Evolutionary conservation across 2,888 invertebrate genomes (phyloP), one percentile per base, ranked within the genome.

Genomic region (Cryptocephalus primarius): DNA sequence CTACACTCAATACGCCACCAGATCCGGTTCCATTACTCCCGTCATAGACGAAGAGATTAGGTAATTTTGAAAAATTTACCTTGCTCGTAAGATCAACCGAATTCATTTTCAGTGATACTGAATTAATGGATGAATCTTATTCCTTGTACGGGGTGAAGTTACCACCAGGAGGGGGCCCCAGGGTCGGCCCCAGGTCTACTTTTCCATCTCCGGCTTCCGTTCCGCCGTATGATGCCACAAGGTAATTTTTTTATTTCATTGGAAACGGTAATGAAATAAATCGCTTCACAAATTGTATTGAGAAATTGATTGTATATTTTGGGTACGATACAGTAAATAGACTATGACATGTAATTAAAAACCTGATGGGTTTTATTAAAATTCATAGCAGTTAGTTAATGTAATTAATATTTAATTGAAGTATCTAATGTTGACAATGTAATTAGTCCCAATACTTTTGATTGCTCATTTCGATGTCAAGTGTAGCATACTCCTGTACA

Each of bases 11-110:
- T 90, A 85, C 64, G 71, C 79, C 13, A 75, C 80, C 1, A 71
- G 85, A 34, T 79, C 84, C 8, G 80, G 82, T 8, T 82, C 80
- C 8, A 89, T 90, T 50, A 88, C 92, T 8, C 91, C 93, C 4
- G 85, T 92, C 48, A 92, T 94, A 56, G 93, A 93, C 63, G 92
- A 92, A 67, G 92, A 93, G 72, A 79, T 88, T 49, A 82, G 82
- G 85, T 85, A 72, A 51, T 32, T 42, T 42, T 32, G 10, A 42
- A 42, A 22, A 22, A 6, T 2, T 22, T 22, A 22, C 22, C 22
- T 4, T 22, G 6, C 40, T 31, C 6, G 9, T 40, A 6, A 40
- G 2, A 40, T 4, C 8, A 40, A 4, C 22, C 8, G 13, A 4
- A 12, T 40, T 12, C 9, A 31, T 42, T 42, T 44, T 14, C 68